Evolutionary conservation across 2,797 vertebrate genomes (phyloP), one percentile per base, ranked within the genome.

Genomic region (Nyctalus aviator): DNA sequence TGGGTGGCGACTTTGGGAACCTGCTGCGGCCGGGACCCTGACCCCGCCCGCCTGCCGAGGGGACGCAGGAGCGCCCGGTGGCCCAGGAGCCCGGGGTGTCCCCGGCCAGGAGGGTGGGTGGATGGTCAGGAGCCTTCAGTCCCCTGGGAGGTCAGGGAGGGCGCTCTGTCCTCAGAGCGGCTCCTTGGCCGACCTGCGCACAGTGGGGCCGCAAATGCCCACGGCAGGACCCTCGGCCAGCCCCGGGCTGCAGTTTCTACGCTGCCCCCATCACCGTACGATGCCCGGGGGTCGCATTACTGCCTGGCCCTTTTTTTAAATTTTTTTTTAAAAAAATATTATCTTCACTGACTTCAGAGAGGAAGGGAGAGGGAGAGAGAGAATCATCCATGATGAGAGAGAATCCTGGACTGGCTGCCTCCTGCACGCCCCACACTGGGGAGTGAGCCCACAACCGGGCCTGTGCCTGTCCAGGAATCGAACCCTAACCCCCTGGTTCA

Each of bases 161-260:
- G 14, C 0, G 0, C 41, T 20, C 0, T 0, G 8, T n/a, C 30
- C 25, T 46, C 35, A 6, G 17, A 35, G 15, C 2, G 14, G 23
- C 6, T 44, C 64, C 53, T 27, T 0, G 25, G n/a, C 1, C 21
- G 13, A 21, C 0, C 0, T 12, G 23, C 10, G 30, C 14, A 1
- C 10, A 12, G 76, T 3, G 0, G 32, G 48, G 23, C 30, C 8
- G 75, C n/a, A 0, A 8, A 6, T 0, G 0, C 1, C 6, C 44
- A 0, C 7, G 0, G 1, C 18, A 13, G 20, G 57, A 17, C 20
- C 4, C 50, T 2, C 35, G 1, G 3, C 20, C 30, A 2, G 48
- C 57, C 20, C 5, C 7, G 32, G 32, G 27, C 12, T 3, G n/a
- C 0, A 3, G 5, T 18, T 32, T n/a, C 27, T 13, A 5, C 13